A percentile compares a stretch with the other conserved stretches of the same genome.
Conservation (phyloP, 2,888 invertebrate genomes). For the Amblyjoppa proteus region DNA sequence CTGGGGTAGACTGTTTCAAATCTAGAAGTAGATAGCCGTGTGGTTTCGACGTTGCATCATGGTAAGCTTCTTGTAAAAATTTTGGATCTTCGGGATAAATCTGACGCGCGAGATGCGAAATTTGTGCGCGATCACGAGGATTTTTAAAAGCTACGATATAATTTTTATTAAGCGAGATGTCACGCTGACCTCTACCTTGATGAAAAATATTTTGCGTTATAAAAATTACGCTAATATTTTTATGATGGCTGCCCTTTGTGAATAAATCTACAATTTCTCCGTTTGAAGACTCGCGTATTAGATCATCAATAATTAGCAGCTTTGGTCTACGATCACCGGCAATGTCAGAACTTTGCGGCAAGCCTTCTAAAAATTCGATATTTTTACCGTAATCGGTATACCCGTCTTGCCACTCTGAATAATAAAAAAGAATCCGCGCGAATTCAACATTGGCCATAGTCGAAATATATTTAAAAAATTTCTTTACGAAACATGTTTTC, state of each 20-base stretch:
- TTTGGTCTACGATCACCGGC: not conserved
- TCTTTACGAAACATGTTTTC: not conserved
- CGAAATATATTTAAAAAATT: constrained; percentile 40
- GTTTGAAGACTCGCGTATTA: not conserved
- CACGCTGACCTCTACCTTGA: too few species aligned
- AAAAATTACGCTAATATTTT: too few species aligned
- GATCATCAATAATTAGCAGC: not conserved
- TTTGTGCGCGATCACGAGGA: constrained; percentile 55
- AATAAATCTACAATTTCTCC: not conserved
- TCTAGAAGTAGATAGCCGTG: too few species aligned
- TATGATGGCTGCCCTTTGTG: constrained; percentile 10
- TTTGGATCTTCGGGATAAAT: too few species aligned
- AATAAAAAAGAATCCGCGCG: too few species aligned
- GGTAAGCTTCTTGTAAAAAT: too few species aligned
- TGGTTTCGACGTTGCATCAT: too few species aligned
- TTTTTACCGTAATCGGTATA: too few species aligned
- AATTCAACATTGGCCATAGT: not conserved
- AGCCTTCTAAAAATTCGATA: not conserved
- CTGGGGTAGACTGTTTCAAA: too few species aligned
- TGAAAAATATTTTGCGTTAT: too few species aligned
- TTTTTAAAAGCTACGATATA: constrained; percentile 58
- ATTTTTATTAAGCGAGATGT: constrained; percentile 43
- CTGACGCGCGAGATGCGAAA: constrained; percentile 31
- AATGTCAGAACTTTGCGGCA: not conserved
- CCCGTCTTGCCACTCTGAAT: too few species aligned